These are phyloP conservation scores for Lepidotrigona ventralis DNA, from an alignment of 1,140 invertebrate genomes.

Conservation along the genomic window DNA sequence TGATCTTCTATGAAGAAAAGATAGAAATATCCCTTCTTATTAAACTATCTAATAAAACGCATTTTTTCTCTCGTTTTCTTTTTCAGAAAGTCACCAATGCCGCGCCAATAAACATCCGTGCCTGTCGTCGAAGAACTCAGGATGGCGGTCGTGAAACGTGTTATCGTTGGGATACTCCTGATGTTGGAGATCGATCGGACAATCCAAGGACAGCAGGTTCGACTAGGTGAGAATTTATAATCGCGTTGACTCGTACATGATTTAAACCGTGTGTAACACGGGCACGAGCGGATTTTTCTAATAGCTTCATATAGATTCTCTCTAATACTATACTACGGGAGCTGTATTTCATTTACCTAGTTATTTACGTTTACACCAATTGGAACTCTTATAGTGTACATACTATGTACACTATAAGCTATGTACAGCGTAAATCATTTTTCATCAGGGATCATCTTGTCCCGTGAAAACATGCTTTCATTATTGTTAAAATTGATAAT, in stretches of 20 bases:
- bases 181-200: slow-evolving; percentile 57
- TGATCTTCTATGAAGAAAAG: no score
- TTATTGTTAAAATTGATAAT: no score
- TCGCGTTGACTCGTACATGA: slow-evolving; percentile 17
- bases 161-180: slow-evolving; percentile 66
- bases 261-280: not conserved
- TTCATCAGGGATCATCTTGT: no score
- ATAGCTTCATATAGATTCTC: not conserved
- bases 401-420: no score
- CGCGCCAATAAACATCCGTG: slow-evolving; percentile 56
- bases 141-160: slow-evolving; percentile 67
- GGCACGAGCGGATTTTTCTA: slow-evolving; percentile 14
- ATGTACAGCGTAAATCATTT: not conserved
- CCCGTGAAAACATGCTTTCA: no score
- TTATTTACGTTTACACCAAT: not conserved
- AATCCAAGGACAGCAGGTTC: slow-evolving; percentile 58
- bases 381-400: not conserved
- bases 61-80: slow-evolving; percentile 19
- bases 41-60: no score
- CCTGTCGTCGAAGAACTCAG: slow-evolving; percentile 59
- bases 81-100: slow-evolving; percentile 71
- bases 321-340: not conserved
- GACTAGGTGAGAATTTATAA: slow-evolving; percentile 67
- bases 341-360: not conserved
- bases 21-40: no score